phyloP scores from a whole-genome alignment of 1,140 invertebrate genomes.

The Drosophila sulfurigaster region DNA sequence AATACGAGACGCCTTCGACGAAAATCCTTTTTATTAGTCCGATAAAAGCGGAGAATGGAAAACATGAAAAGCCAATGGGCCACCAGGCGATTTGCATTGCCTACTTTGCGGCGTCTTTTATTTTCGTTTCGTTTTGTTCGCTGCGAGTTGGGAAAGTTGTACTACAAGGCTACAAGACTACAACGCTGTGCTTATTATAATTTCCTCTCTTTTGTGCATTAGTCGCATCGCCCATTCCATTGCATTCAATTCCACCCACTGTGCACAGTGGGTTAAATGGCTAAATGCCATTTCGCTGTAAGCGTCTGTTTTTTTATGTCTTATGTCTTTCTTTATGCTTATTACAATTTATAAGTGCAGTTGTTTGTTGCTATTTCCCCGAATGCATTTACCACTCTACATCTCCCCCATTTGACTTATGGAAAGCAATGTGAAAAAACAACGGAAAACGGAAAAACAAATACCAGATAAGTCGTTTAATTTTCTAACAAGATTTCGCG shows the following conservation, averaged over 20 bases:
- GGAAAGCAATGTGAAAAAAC: background rate
- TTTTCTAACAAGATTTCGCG: constrained; percentile 77
- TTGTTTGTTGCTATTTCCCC: constrained; percentile 28
- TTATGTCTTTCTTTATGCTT: constrained; percentile 27
- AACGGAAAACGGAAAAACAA: constrained; percentile 31
- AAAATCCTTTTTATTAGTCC: constrained; percentile 83
- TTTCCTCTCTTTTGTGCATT: constrained; percentile 68
- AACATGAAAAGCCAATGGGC: constrained; percentile 43
- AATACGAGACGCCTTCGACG: constrained; percentile 72
- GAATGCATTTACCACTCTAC: constrained; percentile 42
- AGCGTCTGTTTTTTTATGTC: constrained; percentile 49
- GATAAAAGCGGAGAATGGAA: constrained; percentile 60
- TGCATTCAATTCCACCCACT: constrained; percentile 49
- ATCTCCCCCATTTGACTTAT: background rate
- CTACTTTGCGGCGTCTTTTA: constrained; percentile 76
- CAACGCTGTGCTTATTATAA: constrained; percentile 76
- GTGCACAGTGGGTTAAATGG: constrained; percentile 79
- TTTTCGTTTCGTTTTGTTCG: constrained; percentile 36
- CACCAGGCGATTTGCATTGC: constrained; percentile 70
- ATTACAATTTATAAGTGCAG: constrained; percentile 58
- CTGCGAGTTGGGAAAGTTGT: constrained; percentile 27
- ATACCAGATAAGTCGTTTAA: constrained; percentile 72
- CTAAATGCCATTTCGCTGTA: constrained; percentile 69
- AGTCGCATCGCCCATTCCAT: constrained; percentile 17
- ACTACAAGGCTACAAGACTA: constrained; percentile 24